Evolutionary conservation across 2,888 invertebrate genomes (phyloP).

Genomic region (Venustoraphidia nigricollis): DNA sequence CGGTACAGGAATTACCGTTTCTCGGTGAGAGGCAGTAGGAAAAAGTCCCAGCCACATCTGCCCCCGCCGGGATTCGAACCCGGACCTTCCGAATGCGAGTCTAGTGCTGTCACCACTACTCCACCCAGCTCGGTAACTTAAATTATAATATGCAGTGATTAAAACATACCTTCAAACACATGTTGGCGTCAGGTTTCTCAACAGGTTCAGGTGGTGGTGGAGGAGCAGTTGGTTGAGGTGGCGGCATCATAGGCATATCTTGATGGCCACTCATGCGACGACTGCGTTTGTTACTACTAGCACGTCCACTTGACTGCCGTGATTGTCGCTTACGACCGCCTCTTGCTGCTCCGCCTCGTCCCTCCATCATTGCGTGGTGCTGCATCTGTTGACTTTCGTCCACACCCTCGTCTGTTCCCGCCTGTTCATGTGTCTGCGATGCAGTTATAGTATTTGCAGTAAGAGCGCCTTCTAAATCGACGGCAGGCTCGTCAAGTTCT

Average conservation of each 20-base stretch:
- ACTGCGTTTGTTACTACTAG: conserved; percentile 19
- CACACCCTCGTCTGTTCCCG: conserved; percentile 23
- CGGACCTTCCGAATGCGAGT: no score
- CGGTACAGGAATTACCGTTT: no score
- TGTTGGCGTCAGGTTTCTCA: conserved; percentile 73
- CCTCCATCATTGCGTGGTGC: conserved; percentile 39
- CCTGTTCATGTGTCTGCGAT: conserved; percentile 17
- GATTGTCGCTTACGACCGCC: conserved; percentile 10
- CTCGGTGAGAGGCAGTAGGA: no score
- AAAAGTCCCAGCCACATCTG: no score
- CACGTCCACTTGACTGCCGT: conserved; percentile 17
- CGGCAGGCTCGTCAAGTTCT: conserved; percentile 69
- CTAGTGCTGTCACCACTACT: no score
- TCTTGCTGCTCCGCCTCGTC: conserved; percentile 31
- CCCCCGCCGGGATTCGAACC: no score
- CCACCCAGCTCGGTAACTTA: no score
- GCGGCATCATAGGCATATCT: conserved; percentile 31
- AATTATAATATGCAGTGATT: background rate
- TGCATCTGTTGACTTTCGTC: conserved; percentile 35
- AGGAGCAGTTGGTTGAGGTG: conserved; percentile 33
- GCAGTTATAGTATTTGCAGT: conserved; percentile 67
- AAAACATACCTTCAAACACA: conserved; percentile 54
- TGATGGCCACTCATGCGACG: conserved; percentile 25
- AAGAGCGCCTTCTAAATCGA: conserved; percentile 71
- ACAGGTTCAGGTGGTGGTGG: conserved; percentile 47